phyloP scores from a whole-genome alignment of 2,888 invertebrate species.

The Trypoxylon attenuatum region DNA sequence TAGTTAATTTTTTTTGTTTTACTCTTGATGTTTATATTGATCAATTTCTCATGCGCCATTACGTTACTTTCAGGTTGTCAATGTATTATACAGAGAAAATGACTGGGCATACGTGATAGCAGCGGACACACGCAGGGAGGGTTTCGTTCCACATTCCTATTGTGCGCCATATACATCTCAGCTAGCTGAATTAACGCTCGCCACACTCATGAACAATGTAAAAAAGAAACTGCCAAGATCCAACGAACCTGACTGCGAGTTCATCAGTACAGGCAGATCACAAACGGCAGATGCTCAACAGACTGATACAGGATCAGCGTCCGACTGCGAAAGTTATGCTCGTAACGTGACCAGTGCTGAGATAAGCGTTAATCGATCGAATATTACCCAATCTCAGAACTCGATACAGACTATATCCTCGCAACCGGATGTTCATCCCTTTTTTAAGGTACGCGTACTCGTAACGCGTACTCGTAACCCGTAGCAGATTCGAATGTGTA shows the following conservation, averaged over 20 bases:
- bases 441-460: constrained; percentile 75
- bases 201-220: constrained; percentile 77
- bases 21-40: constrained; percentile 10
- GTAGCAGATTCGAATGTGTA: neutral
- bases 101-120: constrained; percentile 98
- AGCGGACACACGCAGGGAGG: constrained; percentile 91
- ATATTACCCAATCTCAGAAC: constrained; percentile 75
- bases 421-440: constrained; percentile 78
- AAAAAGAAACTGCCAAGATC: constrained; percentile 90
- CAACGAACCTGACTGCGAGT: constrained; percentile 67
- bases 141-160: constrained; percentile 96
- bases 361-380: constrained; percentile 70
- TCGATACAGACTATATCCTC: constrained; percentile 76
- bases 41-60: constrained; percentile 16
- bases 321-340: constrained; percentile 79
- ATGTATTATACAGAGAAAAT: constrained; percentile 94
- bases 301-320: constrained; percentile 76
- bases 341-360: constrained; percentile 76
- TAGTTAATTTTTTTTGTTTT: constrained; percentile 3
- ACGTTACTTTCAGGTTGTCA: constrained; percentile 86
- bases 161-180: constrained; percentile 90
- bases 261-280: constrained; percentile 61
- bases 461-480: neutral
- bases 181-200: constrained; percentile 82
- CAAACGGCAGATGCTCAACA: constrained; percentile 69